A percentile compares a stretch with the other conserved stretches of the same genome.
Evolutionary conservation across 2,888 invertebrate species (phyloP).

Genomic region (Lasioglossum vierecki): DNA sequence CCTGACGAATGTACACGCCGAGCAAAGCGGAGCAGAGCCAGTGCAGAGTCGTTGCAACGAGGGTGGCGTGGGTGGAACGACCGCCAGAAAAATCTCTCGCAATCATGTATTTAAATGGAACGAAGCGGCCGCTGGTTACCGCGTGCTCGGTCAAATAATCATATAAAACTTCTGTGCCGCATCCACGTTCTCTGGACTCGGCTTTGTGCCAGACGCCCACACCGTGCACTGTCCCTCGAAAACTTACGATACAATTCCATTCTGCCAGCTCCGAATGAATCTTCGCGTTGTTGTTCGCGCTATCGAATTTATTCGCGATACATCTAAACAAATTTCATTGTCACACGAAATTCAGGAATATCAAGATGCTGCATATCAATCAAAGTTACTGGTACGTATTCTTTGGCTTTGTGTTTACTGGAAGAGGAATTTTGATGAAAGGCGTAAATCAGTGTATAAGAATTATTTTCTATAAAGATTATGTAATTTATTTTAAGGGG

Average conservation of each 20-base stretch:
- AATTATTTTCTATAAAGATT: no score
- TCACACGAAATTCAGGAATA: no score
- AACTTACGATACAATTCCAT: neutral
- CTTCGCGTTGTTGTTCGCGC: neutral
- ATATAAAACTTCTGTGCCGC: slow-evolving; percentile 52
- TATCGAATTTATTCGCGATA: neutral
- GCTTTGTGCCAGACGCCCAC: slow-evolving; percentile 43
- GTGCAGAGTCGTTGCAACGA: neutral
- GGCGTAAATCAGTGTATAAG: no score
- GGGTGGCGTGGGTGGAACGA: neutral
- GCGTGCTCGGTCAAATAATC: slow-evolving; percentile 62
- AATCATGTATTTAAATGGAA: slow-evolving; percentile 66
- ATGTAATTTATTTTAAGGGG: no score
- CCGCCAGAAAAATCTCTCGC: slow-evolving; percentile 57
- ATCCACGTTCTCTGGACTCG: slow-evolving; percentile 25
- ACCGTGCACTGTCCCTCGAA: neutral
- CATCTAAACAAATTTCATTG: neutral
- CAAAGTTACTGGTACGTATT: no score
- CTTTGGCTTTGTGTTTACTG: no score
- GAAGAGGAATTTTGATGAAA: no score
- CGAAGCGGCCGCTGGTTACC: slow-evolving; percentile 53
- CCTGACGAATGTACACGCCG: slow-evolving; percentile 2
- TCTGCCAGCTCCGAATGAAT: neutral
- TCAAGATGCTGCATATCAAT: no score
- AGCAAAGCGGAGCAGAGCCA: neutral